phyloP scores from a whole-genome alignment of 64 coral and sea anemone genomes.

The Dendrophyllia cribrosa region DNA sequence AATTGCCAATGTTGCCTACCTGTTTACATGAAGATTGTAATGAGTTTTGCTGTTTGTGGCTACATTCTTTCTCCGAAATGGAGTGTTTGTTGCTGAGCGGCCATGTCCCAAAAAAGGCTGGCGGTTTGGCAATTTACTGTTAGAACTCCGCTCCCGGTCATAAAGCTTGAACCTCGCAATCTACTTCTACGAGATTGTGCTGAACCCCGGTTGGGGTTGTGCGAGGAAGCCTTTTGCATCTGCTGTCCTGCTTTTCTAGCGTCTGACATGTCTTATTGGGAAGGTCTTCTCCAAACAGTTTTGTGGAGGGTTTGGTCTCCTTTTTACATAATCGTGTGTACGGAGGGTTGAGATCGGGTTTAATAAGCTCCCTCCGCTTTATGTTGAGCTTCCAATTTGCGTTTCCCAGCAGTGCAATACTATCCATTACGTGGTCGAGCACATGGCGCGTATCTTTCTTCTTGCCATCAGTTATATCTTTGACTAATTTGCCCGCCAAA shows the following conservation, averaged over 20 bases:
- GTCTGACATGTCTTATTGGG: no score
- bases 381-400: constrained; percentile 13
- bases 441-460: constrained; percentile 1
- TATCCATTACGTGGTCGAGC: neutral
- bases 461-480: constrained; percentile 1
- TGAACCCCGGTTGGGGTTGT: constrained; percentile 23
- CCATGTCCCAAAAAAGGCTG: constrained; percentile 42
- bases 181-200: neutral
- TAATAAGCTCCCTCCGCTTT: constrained; percentile 28
- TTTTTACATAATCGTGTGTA: constrained; percentile 56
- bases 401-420: neutral
- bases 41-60: constrained; percentile 23
- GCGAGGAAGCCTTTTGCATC: constrained; percentile 38
- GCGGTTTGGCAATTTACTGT: neutral
- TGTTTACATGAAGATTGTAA: neutral
- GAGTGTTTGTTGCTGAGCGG: neutral
- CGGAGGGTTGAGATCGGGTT: constrained; percentile 47
- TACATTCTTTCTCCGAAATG: neutral
- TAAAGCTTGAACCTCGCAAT: constrained; percentile 29
- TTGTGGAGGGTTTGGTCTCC: neutral
- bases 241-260: no score
- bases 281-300: constrained; percentile 58
- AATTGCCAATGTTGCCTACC: neutral
- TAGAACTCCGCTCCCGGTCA: constrained; percentile 7
- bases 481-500: constrained; percentile 37